Evolutionary conservation across 1,140 invertebrate genomes (phyloP), one percentile per base, ranked within the genome.

Genomic region (Belonocnema kinseyi): DNA sequence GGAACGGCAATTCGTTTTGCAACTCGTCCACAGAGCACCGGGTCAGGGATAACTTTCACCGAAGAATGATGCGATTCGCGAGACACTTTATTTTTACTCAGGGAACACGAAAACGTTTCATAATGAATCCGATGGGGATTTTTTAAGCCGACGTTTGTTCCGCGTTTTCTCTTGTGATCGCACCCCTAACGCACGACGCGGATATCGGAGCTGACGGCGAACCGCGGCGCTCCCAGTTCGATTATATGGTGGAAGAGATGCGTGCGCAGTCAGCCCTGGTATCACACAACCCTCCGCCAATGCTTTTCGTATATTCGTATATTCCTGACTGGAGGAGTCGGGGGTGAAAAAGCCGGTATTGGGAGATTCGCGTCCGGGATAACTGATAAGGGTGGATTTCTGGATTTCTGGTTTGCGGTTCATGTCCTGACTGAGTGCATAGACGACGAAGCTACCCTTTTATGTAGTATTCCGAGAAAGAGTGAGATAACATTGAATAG

Each of bases 171-270:
- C 40, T 5, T 26, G 21, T 12, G n/a, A 58, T 40, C 13, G 73
- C 33, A 40, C n/a, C 52, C 40, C 40, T 14, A 40, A 73, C 66
- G 16, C 53, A 77, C 14, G 50, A 12, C 79, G 71, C 77, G 72
- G 74, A 79, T 74, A 70, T 76, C 50, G 66, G 46, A 16, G 51
- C 17, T 84, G 83, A 89, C 85, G 80, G 85, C 85, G 83, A 86
- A 88, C 80, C 87, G 84, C 86, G 89, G 89, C 89, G 89, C 90
- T 90, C 90, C 89, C 87, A 87, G 90, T 90, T 91, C 90, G 90
- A 91, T 91, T 91, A 91, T 87, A 86, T 89, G 85, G 85, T 87
- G 75, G 85, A 88, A 80, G 83, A 79, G 83, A 75, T 90, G 88
- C 90, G 90, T 89, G 89, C 90, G 90, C 90, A 90, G n/a, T 46